Evolutionary conservation across 2,888 invertebrate species (phyloP).

Genomic region (Coremacera marginata): DNA sequence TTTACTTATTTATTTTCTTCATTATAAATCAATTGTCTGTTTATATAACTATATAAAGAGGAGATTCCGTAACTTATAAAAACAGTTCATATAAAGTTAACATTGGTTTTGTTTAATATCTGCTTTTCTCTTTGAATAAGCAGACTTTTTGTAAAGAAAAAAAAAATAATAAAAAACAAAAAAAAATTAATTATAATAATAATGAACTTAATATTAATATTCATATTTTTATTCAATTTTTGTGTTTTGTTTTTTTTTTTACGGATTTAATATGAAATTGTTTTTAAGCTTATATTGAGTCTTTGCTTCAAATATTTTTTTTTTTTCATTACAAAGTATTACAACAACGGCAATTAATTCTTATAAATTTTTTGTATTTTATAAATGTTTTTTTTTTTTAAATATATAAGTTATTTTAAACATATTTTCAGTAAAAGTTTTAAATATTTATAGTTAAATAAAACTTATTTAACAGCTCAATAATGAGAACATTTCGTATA

Average conservation of each 20-base stretch:
- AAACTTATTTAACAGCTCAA: neutral
- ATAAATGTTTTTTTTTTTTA: neutral
- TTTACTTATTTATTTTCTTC: constrained; percentile 39
- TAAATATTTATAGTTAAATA: neutral
- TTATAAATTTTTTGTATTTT: neutral
- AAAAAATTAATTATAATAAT: neutral
- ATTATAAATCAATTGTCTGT: constrained; percentile 15
- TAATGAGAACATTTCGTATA: neutral
- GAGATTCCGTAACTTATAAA: constrained; percentile 25
- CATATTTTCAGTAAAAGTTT: neutral
- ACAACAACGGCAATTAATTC: constrained; percentile 5
- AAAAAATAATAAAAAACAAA: neutral
- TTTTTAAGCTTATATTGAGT: neutral
- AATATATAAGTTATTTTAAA: neutral
- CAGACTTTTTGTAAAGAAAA: neutral
- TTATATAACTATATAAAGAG: constrained; percentile 11
- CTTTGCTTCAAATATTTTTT: neutral
- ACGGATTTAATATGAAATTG: no score
- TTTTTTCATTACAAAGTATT: neutral
- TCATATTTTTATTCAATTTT: neutral
- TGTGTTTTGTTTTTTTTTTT: neutral
- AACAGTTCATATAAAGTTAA: constrained; percentile 25
- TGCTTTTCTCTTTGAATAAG: constrained; percentile 8
- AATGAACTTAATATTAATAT: neutral
- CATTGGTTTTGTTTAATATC: neutral